Base-by-base conservation (phyloP, 2,888 invertebrate species). In the Hirtodrosophila alboralis region DNA sequence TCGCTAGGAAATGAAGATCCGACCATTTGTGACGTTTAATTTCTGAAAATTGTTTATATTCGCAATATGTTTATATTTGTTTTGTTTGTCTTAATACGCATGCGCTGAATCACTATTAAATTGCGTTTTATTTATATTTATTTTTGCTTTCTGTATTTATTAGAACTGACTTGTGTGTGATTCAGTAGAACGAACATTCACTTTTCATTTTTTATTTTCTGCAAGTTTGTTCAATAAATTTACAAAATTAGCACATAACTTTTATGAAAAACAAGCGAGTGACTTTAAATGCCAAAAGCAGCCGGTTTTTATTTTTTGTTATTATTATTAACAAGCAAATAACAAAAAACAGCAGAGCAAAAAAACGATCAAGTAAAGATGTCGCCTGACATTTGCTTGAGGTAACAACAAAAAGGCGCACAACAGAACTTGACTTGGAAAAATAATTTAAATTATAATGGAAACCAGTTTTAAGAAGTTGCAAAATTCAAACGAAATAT, bases 211-310 rank as follows among this genome's bases (percentile, higher is more conserved):
- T 59, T 58, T 56, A 57, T 9, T 21, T 10, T 27, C 14, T 51
- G 48, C 31, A 14, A 56, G 44, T 26, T 56, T 56, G 9, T 41
- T 40, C 23, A 23, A 23, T n/a, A 21, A 53, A 63, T 61, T 71
- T 63, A 67, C 62, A 63, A 53, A 60, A 58, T 80, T 68, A 64
- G 56, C 62, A 54, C 56, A 66, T 66, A 47, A 48, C 10, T 16
- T 51, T 30, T 33, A n/a, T 13, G 14, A 33, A 1, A n/a, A n/a
- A n/a, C n/a, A n/a, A 18, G 18, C 18, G 18, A 18, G 23, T 58
- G 63, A 52, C 41, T 63, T 34, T 30, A 84, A 77, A 84, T 73
- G 81, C 57, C 84, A 84, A 77, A 53, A 60, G 65, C 62, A 70
- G 81, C 74, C 70, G 84, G 81, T 77, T 77, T 76, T 12, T 10